These are phyloP conservation scores for Ibycter americanus DNA, from an alignment of 2,797 vertebrate species.

Conservation along the genomic window DNA sequence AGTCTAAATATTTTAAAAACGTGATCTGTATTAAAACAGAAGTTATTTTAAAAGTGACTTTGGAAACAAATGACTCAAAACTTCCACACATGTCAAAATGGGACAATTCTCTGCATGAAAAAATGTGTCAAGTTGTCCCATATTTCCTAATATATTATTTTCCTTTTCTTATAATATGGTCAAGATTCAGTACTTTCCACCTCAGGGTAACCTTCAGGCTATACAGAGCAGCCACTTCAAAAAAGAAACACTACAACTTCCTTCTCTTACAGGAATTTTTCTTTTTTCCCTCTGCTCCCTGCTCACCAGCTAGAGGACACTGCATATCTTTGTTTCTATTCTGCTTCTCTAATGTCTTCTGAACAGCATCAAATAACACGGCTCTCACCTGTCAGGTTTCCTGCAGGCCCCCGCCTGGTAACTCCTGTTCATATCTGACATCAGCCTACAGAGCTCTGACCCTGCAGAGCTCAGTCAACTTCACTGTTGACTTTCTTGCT, in stretches of 20 bases:
- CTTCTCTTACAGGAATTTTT: not conserved
- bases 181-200: not conserved
- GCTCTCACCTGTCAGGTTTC: not conserved
- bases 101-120: not conserved
- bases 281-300: not conserved
- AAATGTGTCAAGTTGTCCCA: not conserved
- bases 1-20: not conserved
- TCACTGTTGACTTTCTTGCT: not conserved
- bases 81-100: not conserved
- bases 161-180: not conserved
- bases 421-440: not conserved
- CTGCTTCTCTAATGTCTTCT: not conserved
- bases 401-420: not conserved
- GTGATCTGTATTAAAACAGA: not conserved
- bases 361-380: accelerated
- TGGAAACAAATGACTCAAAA: not conserved
- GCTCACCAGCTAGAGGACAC: not conserved
- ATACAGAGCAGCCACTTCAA: not conserved
- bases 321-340: not conserved
- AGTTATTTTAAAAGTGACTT: not conserved
- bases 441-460: not conserved
- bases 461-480: not conserved
- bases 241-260: not conserved
- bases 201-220: not conserved
- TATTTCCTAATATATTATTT: not conserved